These are phyloP conservation scores for Uria lomvia DNA, from an alignment of 2,113 vertebrate genomes.

Conservation along the genomic window DNA sequence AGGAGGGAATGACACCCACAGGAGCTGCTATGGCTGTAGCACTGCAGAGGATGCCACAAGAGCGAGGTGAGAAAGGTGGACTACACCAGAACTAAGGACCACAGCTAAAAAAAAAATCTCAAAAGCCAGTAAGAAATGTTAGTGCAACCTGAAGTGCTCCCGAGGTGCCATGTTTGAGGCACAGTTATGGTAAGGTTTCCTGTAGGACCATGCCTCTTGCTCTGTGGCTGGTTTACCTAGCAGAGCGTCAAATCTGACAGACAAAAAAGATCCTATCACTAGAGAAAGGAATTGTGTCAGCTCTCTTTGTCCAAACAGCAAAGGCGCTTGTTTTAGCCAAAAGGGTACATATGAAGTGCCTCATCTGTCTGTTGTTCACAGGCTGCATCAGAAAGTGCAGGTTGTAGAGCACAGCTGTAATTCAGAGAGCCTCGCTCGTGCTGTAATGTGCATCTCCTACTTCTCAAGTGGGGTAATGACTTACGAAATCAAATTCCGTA, in stretches of 20 bases:
- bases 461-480: not conserved
- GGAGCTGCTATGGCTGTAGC: not conserved
- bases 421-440: not conserved
- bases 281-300: not conserved
- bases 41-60: not conserved
- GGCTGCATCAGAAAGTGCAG: not conserved
- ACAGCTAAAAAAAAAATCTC: not conserved
- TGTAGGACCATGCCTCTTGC: not conserved
- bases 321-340: not conserved
- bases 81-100: not conserved
- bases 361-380: not conserved
- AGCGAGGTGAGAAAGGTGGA: not conserved
- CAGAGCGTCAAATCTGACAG: not conserved
- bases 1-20: not conserved
- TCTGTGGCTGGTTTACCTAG: not conserved
- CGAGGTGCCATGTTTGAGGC: rapidly evolving
- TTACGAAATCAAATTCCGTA: not conserved
- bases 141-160: not conserved
- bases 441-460: not conserved
- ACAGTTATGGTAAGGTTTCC: not conserved
- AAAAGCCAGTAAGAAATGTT: not conserved
- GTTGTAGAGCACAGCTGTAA: not conserved
- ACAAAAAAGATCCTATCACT: not conserved
- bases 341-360: not conserved
- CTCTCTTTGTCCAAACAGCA: not conserved